A percentile compares a stretch with the other conserved stretches of the same genome.
phyloP scores from a whole-genome alignment of 2,113 vertebrate genomes.

The Oryctolagus cuniculus region mOryCun1.1 NC_091440.1:42547001-42547500 shows the following conservation, averaged over 20 bases:
- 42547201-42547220: conserved; percentile 30
- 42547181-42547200: neutral
- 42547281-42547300: neutral
- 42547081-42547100: neutral
- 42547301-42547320: neutral
- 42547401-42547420: no score
- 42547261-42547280: conserved; percentile 1
- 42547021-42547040: neutral
- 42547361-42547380: no score
- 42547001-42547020: neutral
- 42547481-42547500: no score
- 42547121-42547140: neutral
- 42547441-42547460: no score
- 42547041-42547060: neutral
- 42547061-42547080: neutral
- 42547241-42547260: neutral
- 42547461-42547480: no score
- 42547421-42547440: no score
- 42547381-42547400: no score
- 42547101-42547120: neutral
- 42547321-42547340: neutral
- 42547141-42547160: neutral
- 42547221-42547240: neutral
- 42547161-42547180: neutral
- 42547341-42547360: neutral